Base-by-base conservation (phyloP, 2,797 vertebrate species). In the Smutsia gigantea region DNA sequence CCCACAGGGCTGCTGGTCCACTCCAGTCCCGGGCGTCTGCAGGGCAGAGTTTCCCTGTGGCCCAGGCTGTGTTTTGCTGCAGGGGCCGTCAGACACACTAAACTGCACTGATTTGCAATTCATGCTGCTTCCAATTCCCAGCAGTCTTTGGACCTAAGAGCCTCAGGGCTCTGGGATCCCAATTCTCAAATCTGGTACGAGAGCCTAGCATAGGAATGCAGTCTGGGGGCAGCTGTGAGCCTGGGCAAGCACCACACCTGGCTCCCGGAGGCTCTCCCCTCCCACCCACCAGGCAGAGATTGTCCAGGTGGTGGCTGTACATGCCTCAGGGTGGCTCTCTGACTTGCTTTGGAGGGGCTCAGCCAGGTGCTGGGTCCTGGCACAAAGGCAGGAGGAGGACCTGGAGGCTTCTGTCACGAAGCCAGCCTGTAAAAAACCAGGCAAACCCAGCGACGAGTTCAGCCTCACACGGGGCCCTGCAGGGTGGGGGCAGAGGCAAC, bases 181-280 rank as follows among this genome's bases (percentile, higher is more conserved):
- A 72, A 3, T 37, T 78, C 84, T 83, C 18, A 19, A 82, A 42
- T 57, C 15, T 31, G 55, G 82, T 37, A 8, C 49, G 89, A 46
- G 72, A 64, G 63, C 53, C 69, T 68, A 9, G 66, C 2, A 7
- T 9, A 74, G 82, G 53, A 64, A 78, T 23, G 68, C 2, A 64
- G 51, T n/a, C 42, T 69, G 31, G 19, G 27, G 93, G 82, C 49
- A 42, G 68, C 55, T 6, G 23, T 5, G 42, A 49, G 5, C 86
- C 14, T 13, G 9, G 57, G 66, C 0, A 1, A n/a, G 49, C 1
- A 21, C 27, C 29, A 21, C 5, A 27, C 18, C 7, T 3, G 34
- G 84, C 69, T 53, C 68, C 39, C 5, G 13, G 39, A 49, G 39
- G n/a, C 29, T 57, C 66, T 53, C 19, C 81, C 2, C 4, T 11